A percentile compares a stretch with the other conserved stretches of the same genome.
These are phyloP conservation scores for Idris sp. DNA, from an alignment of 1,140 invertebrate species.

Conservation along the genomic window DNA sequence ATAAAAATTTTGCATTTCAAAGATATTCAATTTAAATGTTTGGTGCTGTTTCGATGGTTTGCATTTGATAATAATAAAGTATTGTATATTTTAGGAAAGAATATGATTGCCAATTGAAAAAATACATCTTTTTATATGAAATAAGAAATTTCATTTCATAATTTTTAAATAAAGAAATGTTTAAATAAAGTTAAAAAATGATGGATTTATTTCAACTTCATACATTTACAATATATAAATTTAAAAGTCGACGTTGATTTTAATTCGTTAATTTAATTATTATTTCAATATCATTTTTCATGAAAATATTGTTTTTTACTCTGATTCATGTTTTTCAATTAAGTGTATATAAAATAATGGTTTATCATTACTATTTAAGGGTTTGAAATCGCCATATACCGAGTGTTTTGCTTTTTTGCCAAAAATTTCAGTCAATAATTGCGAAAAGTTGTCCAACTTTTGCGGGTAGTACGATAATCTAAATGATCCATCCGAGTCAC, in stretches of 20 bases:
- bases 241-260: too few relatives aligned
- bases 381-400: conserved; percentile 90
- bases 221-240: too few relatives aligned
- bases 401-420: conserved; percentile 81
- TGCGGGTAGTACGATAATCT: conserved; percentile 92
- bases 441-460: conserved; percentile 83
- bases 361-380: conserved; percentile 80
- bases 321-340: conserved; percentile 81
- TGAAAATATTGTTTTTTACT: too few relatives aligned
- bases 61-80: conserved; percentile 10
- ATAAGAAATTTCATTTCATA: conserved; percentile 19
- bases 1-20: background rate
- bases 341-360: conserved; percentile 92
- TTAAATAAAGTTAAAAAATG: conserved; percentile 16
- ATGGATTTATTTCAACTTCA: background rate
- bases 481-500: conserved; percentile 79
- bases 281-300: too few relatives aligned
- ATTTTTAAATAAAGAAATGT: conserved; percentile 21
- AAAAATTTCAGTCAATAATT: conserved; percentile 86
- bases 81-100: conserved; percentile 6
- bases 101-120: conserved; percentile 2
- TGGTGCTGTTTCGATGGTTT: conserved; percentile 24
- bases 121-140: conserved; percentile 15
- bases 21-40: conserved; percentile 7
- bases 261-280: too few relatives aligned